These are phyloP conservation scores for Thinocorus orbignyianus DNA, from an alignment of 2,113 vertebrate species.

Conservation along the genomic window DNA sequence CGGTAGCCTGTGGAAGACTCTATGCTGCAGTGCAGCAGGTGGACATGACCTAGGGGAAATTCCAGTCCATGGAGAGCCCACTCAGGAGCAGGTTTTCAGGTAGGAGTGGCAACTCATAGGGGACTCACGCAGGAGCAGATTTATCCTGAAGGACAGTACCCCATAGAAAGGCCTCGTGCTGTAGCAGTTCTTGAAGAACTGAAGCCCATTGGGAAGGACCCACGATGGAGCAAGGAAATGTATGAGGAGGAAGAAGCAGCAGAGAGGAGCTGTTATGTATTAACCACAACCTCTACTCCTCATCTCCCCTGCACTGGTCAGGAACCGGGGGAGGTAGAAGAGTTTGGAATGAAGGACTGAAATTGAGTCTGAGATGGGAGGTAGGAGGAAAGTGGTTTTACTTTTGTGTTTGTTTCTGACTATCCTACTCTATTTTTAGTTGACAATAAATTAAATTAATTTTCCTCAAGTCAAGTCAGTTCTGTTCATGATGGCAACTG, in stretches of 20 bases:
- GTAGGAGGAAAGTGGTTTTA: neutral
- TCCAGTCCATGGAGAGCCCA: neutral
- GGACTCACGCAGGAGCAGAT: fast-evolving
- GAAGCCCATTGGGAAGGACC: neutral
- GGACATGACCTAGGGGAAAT: neutral
- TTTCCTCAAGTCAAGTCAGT: neutral
- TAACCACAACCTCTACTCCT: fast-evolving
- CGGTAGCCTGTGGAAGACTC: neutral
- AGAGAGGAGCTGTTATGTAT: neutral
- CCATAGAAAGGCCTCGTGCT: neutral
- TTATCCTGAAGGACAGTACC: neutral
- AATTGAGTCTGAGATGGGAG: neutral
- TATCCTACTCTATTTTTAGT: neutral
- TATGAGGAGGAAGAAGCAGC: neutral
- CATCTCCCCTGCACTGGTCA: fast-evolving
- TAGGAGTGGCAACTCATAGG: fast-evolving
- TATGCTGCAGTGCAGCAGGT: neutral
- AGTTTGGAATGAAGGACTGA: neutral
- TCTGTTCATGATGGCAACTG: neutral
- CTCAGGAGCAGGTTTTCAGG: neutral
- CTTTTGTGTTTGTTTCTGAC: neutral
- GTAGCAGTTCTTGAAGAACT: neutral
- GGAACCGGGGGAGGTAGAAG: neutral
- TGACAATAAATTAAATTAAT: neutral
- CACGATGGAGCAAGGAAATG: fast-evolving